Evolutionary conservation across 2,113 vertebrate species (phyloP), one percentile per base, ranked within the genome.

Genomic region (Cettia cetti): DNA sequence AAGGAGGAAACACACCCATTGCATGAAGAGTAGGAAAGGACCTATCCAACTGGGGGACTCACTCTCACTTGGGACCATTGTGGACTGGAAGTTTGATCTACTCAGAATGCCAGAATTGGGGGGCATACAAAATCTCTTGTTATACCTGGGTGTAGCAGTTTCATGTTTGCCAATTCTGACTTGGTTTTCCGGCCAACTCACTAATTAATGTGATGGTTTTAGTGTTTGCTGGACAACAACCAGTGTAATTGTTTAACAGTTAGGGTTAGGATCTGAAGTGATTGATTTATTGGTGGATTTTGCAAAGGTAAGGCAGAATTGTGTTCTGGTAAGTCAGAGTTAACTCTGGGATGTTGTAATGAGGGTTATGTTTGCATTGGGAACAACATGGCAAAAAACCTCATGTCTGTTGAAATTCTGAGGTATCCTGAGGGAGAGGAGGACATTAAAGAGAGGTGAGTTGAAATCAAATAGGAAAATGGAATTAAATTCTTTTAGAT

Each of bases 401-500:
- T 70, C 39, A 20, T 4, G 10, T 72, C 24, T 84, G 8, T 30
- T 84, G 42, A 74, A 81, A 49, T 84, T 57, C 13, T 50, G 28
- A 74, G 52, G 17, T 70, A 45, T 70, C 39, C 26, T 59, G 56
- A 47, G 35, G 44, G 11, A 53, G 4, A n/a, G 9, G 1, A 9
- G 9, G 35, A 31, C 33, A 22, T 59, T 70, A 54, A 42, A 81
- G 39, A 66, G 28, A 61, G 14, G 4, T 56, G 24, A 92, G 7
- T 27, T 82, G 66, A 88, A 94, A 76, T 50, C 17, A 78, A 57
- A 35, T 50, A 64, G 13, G 24, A 85, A 90, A 94, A 82, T 59
- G 9, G 52, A 78, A 18, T 50, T 9, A 77, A 59, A 89, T 60
- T 72, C 0, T 79, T 90, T 52, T 37, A 65, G 18, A 65, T 82